Evolutionary conservation across 2,113 vertebrate species (phyloP).

Genomic region (Psilopogon haemacephalus): DNA sequence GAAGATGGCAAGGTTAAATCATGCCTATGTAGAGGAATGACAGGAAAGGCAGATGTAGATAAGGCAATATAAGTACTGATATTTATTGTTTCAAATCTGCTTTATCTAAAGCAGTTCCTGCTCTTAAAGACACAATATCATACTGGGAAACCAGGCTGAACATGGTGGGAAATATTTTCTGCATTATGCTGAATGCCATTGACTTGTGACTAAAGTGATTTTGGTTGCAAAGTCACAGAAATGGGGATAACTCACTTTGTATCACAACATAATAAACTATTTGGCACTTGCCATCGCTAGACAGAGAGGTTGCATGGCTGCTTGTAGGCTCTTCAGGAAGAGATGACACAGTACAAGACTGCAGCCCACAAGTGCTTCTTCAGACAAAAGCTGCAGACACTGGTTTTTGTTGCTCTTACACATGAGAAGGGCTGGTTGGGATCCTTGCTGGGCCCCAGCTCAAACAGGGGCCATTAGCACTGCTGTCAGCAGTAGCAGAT

Average conservation of each 20-base stretch:
- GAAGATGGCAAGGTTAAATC: slow-evolving; percentile 31
- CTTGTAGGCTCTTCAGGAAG: not conserved
- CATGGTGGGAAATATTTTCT: not conserved
- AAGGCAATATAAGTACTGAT: not conserved
- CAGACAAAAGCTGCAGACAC: not conserved
- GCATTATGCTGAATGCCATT: not conserved
- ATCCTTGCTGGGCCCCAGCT: not conserved
- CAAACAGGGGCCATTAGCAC: not conserved
- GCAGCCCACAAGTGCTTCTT: not conserved
- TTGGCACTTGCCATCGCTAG: not conserved
- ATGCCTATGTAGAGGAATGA: not conserved
- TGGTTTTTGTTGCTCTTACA: not conserved
- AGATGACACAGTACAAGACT: not conserved
- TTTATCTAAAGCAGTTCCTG: not conserved
- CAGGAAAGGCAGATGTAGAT: not conserved
- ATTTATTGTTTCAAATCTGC: not conserved
- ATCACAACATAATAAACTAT: not conserved
- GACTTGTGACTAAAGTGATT: not conserved
- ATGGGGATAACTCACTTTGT: not conserved
- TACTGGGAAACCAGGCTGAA: not conserved
- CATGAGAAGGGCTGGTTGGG: not conserved
- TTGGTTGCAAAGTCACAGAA: not conserved
- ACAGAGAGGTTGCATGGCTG: not conserved
- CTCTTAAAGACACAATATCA: not conserved
- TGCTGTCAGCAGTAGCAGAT: not conserved